Percentiles rank a stretch among this genome's conserved stretches.
Conservation (phyloP, 2,888 invertebrate species). For the Drosophila melanocephala region DNA sequence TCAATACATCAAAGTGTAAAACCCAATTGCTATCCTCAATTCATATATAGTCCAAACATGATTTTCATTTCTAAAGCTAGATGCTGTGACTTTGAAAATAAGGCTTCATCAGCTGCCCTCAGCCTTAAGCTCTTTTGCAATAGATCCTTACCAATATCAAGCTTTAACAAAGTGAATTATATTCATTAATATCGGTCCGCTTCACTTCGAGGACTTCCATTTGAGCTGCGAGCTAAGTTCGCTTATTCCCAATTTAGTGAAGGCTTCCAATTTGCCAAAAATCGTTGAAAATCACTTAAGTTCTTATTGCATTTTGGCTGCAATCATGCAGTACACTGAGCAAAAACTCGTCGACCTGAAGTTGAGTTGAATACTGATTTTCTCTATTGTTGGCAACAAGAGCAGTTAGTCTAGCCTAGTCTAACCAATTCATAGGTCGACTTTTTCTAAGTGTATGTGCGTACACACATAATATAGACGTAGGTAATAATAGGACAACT, state of each 20-base stretch:
- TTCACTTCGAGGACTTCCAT: neutral
- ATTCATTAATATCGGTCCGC: neutral
- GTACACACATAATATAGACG: neutral
- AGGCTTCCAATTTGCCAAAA: neutral
- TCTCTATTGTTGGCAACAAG: neutral
- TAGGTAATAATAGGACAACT: neutral
- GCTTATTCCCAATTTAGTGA: neutral
- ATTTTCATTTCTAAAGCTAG: too few relatives aligned
- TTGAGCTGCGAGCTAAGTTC: neutral
- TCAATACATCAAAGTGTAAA: too few relatives aligned
- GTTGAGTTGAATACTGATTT: neutral
- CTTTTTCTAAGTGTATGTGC: neutral
- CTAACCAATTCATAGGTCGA: neutral
- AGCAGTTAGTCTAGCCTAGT: neutral
- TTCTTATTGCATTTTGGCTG: neutral
- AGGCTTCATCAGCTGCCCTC: too few relatives aligned
- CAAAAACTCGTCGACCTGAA: neutral
- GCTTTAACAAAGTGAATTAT: neutral
- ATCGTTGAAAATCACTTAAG: neutral
- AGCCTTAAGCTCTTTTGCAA: too few relatives aligned
- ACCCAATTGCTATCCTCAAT: too few relatives aligned
- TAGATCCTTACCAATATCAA: too few relatives aligned
- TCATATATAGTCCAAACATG: too few relatives aligned
- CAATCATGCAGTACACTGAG: neutral
- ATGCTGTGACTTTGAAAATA: too few relatives aligned